Conservation (phyloP, 1,140 invertebrate species). For the Dreissena polymorpha region DNA sequence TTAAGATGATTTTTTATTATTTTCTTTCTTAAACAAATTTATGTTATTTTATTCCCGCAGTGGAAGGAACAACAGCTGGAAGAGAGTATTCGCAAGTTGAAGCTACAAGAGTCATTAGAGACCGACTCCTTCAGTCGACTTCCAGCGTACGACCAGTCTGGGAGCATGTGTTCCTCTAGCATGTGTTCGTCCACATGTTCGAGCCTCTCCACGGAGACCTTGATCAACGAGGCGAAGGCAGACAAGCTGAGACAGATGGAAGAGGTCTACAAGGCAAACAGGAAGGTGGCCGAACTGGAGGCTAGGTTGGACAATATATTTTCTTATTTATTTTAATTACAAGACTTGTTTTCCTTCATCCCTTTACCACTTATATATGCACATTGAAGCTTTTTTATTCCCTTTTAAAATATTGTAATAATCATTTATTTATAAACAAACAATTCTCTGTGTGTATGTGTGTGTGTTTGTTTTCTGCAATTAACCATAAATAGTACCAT, state of each 20-base stretch:
- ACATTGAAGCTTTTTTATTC: no score
- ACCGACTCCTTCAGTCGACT: conserved; percentile 20
- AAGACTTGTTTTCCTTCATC: not conserved
- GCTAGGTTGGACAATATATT: conserved; percentile 86
- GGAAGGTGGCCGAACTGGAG: conserved; percentile 90
- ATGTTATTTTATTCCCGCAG: conserved; percentile 53
- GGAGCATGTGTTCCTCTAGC: not conserved
- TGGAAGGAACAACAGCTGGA: conserved; percentile 94
- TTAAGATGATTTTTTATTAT: no score
- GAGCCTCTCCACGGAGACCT: conserved; percentile 29
- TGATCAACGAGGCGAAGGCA: conserved; percentile 88
- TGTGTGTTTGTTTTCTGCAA: no score
- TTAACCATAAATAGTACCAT: no score
- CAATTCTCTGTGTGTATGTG: no score
- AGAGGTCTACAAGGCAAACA: conserved; percentile 90
- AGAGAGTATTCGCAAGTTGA: conserved; percentile 88
- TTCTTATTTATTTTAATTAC: not conserved
- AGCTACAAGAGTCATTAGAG: conserved; percentile 45
- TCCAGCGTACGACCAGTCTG: conserved; percentile 37
- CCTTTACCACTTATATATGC: no score
- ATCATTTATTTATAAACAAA: no score
- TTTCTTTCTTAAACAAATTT: no score
- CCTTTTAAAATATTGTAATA: no score
- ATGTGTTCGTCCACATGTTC: conserved; percentile 12
- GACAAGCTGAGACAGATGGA: conserved; percentile 91